Evolutionary conservation across 2,888 invertebrate genomes (phyloP).

Genomic region (Epistrophe grossulariae): DNA sequence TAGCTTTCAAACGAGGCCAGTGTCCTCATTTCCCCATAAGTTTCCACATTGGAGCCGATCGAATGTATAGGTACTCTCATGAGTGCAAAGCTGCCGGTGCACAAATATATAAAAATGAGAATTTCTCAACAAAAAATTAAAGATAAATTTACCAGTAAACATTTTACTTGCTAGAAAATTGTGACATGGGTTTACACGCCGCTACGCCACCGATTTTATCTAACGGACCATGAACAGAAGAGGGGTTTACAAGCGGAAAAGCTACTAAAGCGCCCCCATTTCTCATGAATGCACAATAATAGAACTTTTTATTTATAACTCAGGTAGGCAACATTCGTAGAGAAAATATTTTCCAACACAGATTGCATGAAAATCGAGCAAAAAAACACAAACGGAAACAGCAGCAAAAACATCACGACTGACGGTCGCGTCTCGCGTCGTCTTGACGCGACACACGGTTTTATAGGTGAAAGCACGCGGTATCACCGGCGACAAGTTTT

Average conservation of each 20-base stretch:
- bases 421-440: neutral
- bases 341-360: conserved; percentile 66
- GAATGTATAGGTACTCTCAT: neutral
- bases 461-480: neutral
- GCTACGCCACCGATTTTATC: conserved; percentile 23
- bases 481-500: conserved; percentile 63
- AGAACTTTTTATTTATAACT: conserved; percentile 75
- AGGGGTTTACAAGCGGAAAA: conserved; percentile 53
- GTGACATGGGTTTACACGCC: conserved; percentile 49
- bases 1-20: conserved; percentile 66
- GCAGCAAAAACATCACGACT: conserved; percentile 41
- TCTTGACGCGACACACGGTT: neutral
- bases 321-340: conserved; percentile 68
- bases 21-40: conserved; percentile 33
- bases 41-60: conserved; percentile 14
- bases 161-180: conserved; percentile 45
- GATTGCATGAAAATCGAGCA: conserved; percentile 6
- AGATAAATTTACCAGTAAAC: conserved; percentile 30
- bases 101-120: conserved; percentile 6
- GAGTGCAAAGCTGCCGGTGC: conserved; percentile 19
- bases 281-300: conserved; percentile 73
- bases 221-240: conserved; percentile 17
- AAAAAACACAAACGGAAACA: conserved; percentile 56
- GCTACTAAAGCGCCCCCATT: conserved; percentile 72
- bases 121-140: neutral